Percentiles rank a stretch among this genome's conserved stretches.
These are phyloP conservation scores for Plecturocebus donacophilus DNA, from an alignment of 2,113 vertebrate species.

Conservation along the genomic window DNA sequence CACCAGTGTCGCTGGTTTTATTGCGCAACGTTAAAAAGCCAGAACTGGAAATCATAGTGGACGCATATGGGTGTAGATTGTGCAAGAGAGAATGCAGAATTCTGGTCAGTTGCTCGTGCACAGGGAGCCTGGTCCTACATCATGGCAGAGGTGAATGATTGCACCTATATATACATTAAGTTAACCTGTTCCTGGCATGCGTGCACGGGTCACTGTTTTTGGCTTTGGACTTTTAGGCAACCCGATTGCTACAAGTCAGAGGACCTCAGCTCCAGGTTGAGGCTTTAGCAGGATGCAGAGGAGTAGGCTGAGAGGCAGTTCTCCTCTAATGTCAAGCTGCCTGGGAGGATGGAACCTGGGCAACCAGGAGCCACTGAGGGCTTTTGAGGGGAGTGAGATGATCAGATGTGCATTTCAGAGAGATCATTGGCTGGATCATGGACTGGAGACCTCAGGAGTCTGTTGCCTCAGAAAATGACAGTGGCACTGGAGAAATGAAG, in stretches of 20 bases:
- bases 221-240: background rate
- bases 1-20: background rate
- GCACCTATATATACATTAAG: background rate
- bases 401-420: background rate
- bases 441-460: background rate
- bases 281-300: background rate
- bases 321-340: background rate
- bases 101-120: background rate
- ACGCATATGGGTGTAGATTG: background rate
- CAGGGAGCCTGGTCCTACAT: background rate
- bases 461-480: background rate
- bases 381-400: background rate
- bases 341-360: background rate
- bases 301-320: background rate
- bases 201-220: background rate
- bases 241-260: rapidly evolving
- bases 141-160: too few species aligned
- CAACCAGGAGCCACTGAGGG: background rate
- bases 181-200: background rate
- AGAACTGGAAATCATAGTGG: background rate
- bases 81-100: background rate
- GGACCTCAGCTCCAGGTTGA: background rate
- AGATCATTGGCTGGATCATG: background rate
- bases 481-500: background rate
- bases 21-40: background rate